Evolutionary conservation across 2,797 vertebrate genomes (phyloP).

Genomic region (Merluccius polli): DNA sequence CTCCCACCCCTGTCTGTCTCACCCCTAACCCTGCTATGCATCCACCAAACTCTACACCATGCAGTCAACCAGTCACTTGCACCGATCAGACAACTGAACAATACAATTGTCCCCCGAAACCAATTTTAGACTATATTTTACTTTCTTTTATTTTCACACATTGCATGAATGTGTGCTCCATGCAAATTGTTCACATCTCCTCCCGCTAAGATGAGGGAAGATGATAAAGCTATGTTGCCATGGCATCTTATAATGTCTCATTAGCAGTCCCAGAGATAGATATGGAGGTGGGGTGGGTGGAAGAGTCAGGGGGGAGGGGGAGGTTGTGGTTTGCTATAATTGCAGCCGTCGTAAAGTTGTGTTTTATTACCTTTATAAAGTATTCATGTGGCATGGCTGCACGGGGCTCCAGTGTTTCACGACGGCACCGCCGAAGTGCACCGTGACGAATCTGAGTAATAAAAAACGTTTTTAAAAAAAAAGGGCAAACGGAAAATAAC

Average conservation of each 20-base stretch:
- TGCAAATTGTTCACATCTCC: not conserved
- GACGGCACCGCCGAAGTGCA: constrained; percentile 43
- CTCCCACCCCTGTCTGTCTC: not conserved
- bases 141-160: too few relatives aligned
- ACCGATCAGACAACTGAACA: too few relatives aligned
- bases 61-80: too few relatives aligned
- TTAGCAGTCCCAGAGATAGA: not conserved
- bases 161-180: not conserved
- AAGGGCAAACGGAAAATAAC: constrained; percentile 54
- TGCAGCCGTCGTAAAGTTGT: constrained; percentile 62
- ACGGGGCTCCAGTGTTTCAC: constrained; percentile 54
- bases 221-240: not conserved
- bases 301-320: not conserved
- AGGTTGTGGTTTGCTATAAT: constrained; percentile 43
- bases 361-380: constrained; percentile 75
- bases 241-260: not conserved
- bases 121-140: too few relatives aligned
- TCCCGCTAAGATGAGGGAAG: not conserved
- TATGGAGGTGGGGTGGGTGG: not conserved
- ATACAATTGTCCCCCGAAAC: too few relatives aligned
- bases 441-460: constrained; percentile 56
- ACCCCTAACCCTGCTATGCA: too few relatives aligned
- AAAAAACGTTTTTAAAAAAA: constrained; percentile 43
- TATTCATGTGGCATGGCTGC: constrained; percentile 67
- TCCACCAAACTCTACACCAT: too few relatives aligned